Evolutionary conservation across 2,888 invertebrate genomes (phyloP), one percentile per base, ranked within the genome.

Genomic region (Scaeva pyrastri): DNA sequence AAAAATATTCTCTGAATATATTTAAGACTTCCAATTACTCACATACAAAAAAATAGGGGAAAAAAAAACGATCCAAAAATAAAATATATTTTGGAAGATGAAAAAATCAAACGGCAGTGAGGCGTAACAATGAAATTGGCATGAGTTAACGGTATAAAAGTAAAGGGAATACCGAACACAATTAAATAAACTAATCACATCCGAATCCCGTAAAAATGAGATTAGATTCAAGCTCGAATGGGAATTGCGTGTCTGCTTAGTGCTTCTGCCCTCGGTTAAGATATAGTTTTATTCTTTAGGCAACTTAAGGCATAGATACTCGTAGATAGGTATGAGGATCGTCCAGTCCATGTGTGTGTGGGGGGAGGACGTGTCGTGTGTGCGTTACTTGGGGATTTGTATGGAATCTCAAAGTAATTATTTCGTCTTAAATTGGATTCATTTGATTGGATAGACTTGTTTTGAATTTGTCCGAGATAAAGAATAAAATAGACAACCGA

Each of bases 141-240:
- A 56, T 39, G 58, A 39, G 39, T 21, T 39, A 19, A 19, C 21
- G 21, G 12, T 19, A 56, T 26, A 36, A 58, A 31, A 12, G 0
- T 8, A 39, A 31, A 36, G n/a, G 21, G 10, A 39, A 11, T 11
- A 39, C 39, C 10, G 16, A 58, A 39, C 19, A 58, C 39, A 19
- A n/a, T 39, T 58, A 39, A 58, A 58, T 58, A 12, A 19, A 36
- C 16, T 56, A 31, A 39, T 58, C 58, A 36, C 58, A 58, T 39
- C 21, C 19, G 58, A 58, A 21, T 58, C 19, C 58, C 10, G 56
- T 31, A 11, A 56, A 56, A 16, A 56, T 56, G 5, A 23, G 23
- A 62, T 62, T 62, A 62, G 41, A 4, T 62, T 62, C 41, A 41
- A 62, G 21, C 21, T 23, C 39, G 41, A 62, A 62, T 62, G 23